Conservation (phyloP, 2,113 vertebrate species). For the Tympanuchus pallidicinctus region DNA sequence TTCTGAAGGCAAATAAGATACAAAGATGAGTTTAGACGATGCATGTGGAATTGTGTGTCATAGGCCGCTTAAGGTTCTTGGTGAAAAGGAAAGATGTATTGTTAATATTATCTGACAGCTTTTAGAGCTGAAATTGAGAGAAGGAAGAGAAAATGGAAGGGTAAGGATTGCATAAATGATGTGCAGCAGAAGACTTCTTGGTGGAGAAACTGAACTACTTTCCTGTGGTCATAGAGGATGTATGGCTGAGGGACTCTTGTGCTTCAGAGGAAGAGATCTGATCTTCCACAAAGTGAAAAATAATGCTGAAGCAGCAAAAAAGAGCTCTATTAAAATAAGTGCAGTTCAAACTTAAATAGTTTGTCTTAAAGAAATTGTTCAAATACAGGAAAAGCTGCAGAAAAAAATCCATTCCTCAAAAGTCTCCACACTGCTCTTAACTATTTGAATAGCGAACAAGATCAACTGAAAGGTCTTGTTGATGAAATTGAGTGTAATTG, state of each 20-base stretch:
- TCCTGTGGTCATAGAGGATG: not conserved
- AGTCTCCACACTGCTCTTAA: not conserved
- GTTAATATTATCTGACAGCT: not conserved
- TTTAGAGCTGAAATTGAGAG: not conserved
- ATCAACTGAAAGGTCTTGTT: not conserved
- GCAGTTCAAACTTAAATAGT: not conserved
- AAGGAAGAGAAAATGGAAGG: not conserved
- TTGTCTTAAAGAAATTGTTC: not conserved
- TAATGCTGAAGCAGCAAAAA: not conserved
- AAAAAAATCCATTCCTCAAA: not conserved
- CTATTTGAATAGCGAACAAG: not conserved
- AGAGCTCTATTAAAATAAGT: not conserved
- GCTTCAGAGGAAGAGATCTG: not conserved
- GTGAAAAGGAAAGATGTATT: not conserved
- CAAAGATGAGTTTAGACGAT: not conserved
- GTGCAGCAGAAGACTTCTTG: not conserved
- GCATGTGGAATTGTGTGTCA: not conserved
- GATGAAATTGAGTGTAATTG: not conserved
- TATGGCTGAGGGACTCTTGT: fast-evolving
- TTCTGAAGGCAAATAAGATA: not conserved
- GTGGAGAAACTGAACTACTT: not conserved
- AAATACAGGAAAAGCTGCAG: not conserved
- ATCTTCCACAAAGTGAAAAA: not conserved
- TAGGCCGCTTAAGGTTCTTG: not conserved
- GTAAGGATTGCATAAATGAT: not conserved